These are phyloP conservation scores for Pseudomyrmex cubaensis DNA, from an alignment of 1,140 invertebrate genomes.

Conservation along the genomic window DNA sequence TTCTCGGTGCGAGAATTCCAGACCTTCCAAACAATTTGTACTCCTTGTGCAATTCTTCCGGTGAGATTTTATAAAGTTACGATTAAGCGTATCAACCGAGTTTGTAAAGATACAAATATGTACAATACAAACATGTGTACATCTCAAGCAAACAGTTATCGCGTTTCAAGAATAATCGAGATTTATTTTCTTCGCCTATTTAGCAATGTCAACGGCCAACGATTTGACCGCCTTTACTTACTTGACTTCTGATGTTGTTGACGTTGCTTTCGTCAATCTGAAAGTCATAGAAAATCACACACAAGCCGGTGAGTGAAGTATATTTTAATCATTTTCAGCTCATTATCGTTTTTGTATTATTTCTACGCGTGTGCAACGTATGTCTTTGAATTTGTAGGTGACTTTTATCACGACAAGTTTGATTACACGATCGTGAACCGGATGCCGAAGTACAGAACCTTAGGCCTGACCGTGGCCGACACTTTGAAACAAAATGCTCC, in stretches of 20 bases:
- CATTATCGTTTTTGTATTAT: neutral
- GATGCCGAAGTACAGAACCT: constrained; percentile 73
- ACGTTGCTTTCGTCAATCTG: constrained; percentile 94
- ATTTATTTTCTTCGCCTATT: constrained; percentile 1
- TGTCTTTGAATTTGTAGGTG: constrained; percentile 16
- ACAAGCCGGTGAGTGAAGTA: constrained; percentile 66
- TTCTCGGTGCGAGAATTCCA: constrained; percentile 83
- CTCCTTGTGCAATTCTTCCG: constrained; percentile 69
- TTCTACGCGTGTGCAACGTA: neutral
- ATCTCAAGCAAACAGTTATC: neutral
- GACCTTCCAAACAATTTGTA: constrained; percentile 76
- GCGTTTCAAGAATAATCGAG: neutral
- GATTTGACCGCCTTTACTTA: constrained; percentile 90
- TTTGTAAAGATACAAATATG: constrained; percentile 8
- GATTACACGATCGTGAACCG: neutral
- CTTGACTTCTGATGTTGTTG: constrained; percentile 90
- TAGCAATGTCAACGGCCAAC: constrained; percentile 26
- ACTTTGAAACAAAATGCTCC: constrained; percentile 80
- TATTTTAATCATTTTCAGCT: neutral
- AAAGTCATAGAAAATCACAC: constrained; percentile 88
- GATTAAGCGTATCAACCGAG: neutral
- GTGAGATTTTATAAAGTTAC: constrained; percentile 33
- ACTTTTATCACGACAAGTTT: constrained; percentile 8
- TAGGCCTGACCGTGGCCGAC: constrained; percentile 85
- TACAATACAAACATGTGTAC: neutral